Evolutionary conservation across 2,113 vertebrate species (phyloP), one percentile per base, ranked within the genome.

Genomic region (Thamnaconus septentrionalis): DNA sequence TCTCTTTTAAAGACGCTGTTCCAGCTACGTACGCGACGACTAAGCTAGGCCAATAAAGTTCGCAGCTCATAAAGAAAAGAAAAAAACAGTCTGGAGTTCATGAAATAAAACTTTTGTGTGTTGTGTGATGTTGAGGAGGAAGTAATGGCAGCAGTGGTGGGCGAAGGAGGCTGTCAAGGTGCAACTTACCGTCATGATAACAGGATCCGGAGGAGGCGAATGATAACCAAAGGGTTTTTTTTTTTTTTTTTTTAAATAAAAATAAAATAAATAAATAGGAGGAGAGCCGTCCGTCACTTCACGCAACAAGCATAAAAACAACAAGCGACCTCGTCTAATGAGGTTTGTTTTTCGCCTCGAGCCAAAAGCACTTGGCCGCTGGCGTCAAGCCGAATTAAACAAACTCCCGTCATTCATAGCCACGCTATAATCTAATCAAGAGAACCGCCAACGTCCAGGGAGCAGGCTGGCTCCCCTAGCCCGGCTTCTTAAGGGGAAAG

Each of bases 151-250:
- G 75, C 59, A 53, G 11, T 31, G 18, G 18, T 31, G 18, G 18
- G 18, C 18, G 18, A 31, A 39, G 3, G 3, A 43, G 12, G 2
- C 40, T 43, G 5, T 46, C 49, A 63, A 57, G 46, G 58, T 61
- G 56, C 48, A 66, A 76, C 77, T 91, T 81, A 92, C 91, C 90
- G 91, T 92, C 91, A 92, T 92, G 75, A 70, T 75, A 47, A 55
- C 54, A 69, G 68, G 71, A 80, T 89, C 88, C 90, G 9, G 80
- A 46, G 45, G 18, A 61, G 66, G 42, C 12, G 61, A 66, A 64
- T 6, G 66, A 12, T 71, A 8, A 65, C 6, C 69, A 69, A 67
- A 12, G 5, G 61, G 1, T 31, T 31, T 31, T 31, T 31, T 31
- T 31, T 31, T 31, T 31, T 31, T 31, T 31, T 31, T 31, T 31